A percentile compares a stretch with the other conserved stretches of the same genome.
Conservation (phyloP, 1,140 invertebrate species). For the Caenorhabditis elegans region DNA sequence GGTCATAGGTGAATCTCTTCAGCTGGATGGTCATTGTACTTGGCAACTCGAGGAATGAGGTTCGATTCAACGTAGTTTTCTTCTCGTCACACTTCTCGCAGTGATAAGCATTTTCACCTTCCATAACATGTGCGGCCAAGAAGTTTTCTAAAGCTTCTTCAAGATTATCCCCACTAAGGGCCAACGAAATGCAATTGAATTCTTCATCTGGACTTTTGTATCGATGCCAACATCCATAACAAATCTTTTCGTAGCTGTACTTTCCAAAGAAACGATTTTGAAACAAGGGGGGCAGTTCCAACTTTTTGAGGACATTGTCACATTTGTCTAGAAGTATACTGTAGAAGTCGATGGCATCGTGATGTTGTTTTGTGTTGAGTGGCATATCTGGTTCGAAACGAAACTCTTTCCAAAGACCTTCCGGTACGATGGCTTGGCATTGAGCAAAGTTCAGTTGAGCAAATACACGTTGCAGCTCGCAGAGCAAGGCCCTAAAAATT, state of each 20-base stretch:
- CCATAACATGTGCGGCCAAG: neutral
- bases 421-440: neutral
- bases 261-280: slow-evolving; percentile 8
- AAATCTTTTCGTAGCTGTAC: slow-evolving; percentile 18
- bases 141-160: neutral
- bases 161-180: neutral
- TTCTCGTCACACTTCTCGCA: slow-evolving; percentile 18
- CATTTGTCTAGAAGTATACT: neutral
- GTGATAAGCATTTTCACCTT: slow-evolving; percentile 15
- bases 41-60: neutral
- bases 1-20: neutral
- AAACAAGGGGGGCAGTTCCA: neutral
- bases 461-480: neutral
- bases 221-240: slow-evolving; percentile 23
- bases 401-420: neutral
- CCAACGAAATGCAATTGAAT: neutral
- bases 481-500: neutral
- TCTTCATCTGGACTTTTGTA: slow-evolving; percentile 15
- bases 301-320: slow-evolving; percentile 6
- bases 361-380: slow-evolving; percentile 3
- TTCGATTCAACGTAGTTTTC: neutral
- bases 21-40: slow-evolving; percentile 12
- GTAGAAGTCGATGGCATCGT: slow-evolving; percentile 20
- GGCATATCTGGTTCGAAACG: slow-evolving; percentile 8
- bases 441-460: neutral